These are phyloP conservation scores for Holothuria leucospilota DNA, from an alignment of 53 echinoderm and acorn worm genomes.

Conservation along the genomic window DNA sequence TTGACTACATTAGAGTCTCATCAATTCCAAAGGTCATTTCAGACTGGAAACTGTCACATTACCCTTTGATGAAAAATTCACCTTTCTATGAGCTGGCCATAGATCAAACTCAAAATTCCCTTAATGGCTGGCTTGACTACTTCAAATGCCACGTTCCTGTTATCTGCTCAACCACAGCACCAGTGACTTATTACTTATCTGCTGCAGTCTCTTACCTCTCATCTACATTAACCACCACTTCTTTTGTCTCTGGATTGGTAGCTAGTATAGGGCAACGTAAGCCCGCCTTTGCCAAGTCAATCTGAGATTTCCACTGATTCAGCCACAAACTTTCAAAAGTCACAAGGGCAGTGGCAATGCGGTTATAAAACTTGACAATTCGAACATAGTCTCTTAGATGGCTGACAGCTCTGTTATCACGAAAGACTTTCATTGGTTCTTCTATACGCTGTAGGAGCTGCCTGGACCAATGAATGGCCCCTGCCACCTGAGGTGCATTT, in stretches of 20 bases:
- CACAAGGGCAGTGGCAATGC: slow-evolving; percentile 93
- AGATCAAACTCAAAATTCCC: too few relatives aligned
- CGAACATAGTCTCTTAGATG: slow-evolving; percentile 91
- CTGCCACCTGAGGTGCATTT: slow-evolving; percentile 96
- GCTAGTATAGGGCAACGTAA: slow-evolving; percentile 87
- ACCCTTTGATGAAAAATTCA: too few relatives aligned
- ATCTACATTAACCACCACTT: slow-evolving; percentile 97
- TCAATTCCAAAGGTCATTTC: too few relatives aligned
- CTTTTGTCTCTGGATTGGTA: slow-evolving; percentile 80
- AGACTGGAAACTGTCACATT: too few relatives aligned
- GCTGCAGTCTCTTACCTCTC: slow-evolving; percentile 69
- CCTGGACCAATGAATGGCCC: slow-evolving; percentile 96
- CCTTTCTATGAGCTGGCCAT: too few relatives aligned
- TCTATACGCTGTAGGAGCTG: slow-evolving; percentile 96
- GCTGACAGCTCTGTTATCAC: slow-evolving; percentile 86
- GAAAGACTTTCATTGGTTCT: slow-evolving; percentile 96
- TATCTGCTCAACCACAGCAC: too few relatives aligned
- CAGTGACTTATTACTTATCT: too few relatives aligned
- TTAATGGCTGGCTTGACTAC: too few relatives aligned
- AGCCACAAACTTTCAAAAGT: slow-evolving; percentile 98
- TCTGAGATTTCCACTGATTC: slow-evolving; percentile 89
- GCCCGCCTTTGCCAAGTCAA: slow-evolving; percentile 90
- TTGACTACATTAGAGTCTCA: too few relatives aligned
- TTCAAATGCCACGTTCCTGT: too few relatives aligned
- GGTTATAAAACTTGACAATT: slow-evolving; percentile 97